Base-by-base conservation (phyloP, 1,140 invertebrate species). In the Eueides isabella region DNA sequence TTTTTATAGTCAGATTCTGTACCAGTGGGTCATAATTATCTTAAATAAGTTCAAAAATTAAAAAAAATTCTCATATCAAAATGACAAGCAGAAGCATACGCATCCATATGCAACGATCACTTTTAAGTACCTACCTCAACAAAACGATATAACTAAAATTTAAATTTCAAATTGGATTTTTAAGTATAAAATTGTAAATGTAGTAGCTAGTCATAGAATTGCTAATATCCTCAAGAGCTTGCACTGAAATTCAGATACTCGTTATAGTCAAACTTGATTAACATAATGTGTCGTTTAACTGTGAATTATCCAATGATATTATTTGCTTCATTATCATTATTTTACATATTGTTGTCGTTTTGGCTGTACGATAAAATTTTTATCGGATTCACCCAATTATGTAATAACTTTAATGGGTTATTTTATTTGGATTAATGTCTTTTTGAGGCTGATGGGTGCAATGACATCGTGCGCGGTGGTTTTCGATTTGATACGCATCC, bases 141-240 rank as follows among this genome's bases (percentile, higher is more conserved):
- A 38, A 55, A 55, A 55, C 48, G 48, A 55, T 55, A 55, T 19
- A 23, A 55, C 16, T 55, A 55, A 55, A 55, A 55, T 55, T 55
- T 55, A 55, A 55, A 55, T 55, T 55, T 26, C 11, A 55, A 55
- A 55, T n/a, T 55, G 26, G 48, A 55, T 55, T 55, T 55, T 55
- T 55, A 55, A 55, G 41, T 62, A 71, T 71, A 71, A 71, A 64
- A 65, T 71, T 71, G 19, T 71, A 41, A 71, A 71, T 64, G 62
- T 55, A 41, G 33, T 44, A 64, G 35, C 35, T 38, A 38, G 70
- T 55, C 35, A 71, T 71, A 71, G 64, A 71, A 71, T 71, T 65
- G 70, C 61, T 71, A 71, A 71, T 71, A 48, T 30, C 70, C 62
- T 41, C 31, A 62, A 64, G 61, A 71, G 62, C 62, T 64, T 71